Base-by-base conservation (phyloP, 2,888 invertebrate species). In the Ptilodon capucinus region DNA sequence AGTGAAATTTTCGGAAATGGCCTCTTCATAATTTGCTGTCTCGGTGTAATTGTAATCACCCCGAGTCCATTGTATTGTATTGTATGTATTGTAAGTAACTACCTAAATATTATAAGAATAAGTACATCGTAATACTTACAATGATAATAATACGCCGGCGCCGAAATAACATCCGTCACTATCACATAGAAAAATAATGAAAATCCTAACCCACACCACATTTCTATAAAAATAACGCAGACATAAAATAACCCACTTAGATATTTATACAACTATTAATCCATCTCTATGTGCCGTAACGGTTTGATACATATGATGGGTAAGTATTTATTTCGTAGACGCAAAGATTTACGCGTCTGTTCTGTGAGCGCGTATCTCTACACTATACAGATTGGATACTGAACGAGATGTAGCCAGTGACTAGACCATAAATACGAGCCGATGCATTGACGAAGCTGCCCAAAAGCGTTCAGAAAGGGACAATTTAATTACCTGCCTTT, bases 381-480 rank as follows among this genome's bases (percentile, higher is more conserved):
- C 44, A 44, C 42, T 44, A 28, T 52, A 65, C 72, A 68, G 71
- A 67, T 67, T 73, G 66, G 51, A 60, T 60, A 79, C 79, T 78
- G 76, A 74, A 68, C 69, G 70, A 63, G 54, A 69, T 68, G 66
- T 59, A 68, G 63, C 62, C 60, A 46, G 57, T 54, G 68, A 54
- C 55, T 59, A 53, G 53, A 55, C 72, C 74, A 75, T 81, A 80
- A 78, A 79, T 80, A 72, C 54, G 59, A 57, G 40, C 38, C 23
- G 46, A 48, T 39, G 50, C 48, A 62, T 42, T 54, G 46, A 54
- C 54, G 48, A 59, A 65, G 51, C 39, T 52, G 52, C 44, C 56
- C 53, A 58, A 57, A 58, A 54, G 23, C 35, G 39, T 38, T 34
- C 16, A 51, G 46, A 48, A 51, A 52, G 46, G 23, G 34, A 49